Evolutionary conservation across 2,888 invertebrate species (phyloP).

Genomic region (Physocephala rufipes): DNA sequence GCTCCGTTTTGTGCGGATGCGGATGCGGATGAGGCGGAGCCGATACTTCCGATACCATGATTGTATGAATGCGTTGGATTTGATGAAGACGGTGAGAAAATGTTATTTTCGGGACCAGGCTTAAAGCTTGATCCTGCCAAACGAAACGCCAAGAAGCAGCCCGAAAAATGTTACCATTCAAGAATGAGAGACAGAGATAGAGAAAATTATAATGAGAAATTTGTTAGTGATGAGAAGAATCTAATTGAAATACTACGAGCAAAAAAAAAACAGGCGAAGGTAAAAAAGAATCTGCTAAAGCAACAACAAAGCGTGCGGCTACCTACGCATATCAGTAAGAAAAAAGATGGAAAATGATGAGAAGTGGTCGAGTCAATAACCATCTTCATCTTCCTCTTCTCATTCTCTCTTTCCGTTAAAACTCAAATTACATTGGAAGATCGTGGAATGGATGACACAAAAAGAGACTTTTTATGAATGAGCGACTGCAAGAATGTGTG

Average conservation of each 20-base stretch:
- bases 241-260: neutral
- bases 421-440: too few relatives aligned
- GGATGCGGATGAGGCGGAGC: slow-evolving; percentile 35
- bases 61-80: slow-evolving; percentile 61
- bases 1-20: slow-evolving; percentile 38
- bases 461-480: too few relatives aligned
- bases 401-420: too few relatives aligned
- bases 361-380: too few relatives aligned
- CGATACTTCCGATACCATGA: slow-evolving; percentile 38
- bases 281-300: neutral
- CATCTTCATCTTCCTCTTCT: too few relatives aligned
- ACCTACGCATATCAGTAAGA: too few relatives aligned
- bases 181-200: slow-evolving; percentile 15
- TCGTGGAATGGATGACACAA: too few relatives aligned
- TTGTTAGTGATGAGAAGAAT: slow-evolving; percentile 7
- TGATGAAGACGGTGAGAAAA: slow-evolving; percentile 57
- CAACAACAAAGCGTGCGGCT: slow-evolving; percentile 12
- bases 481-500: slow-evolving; percentile 26
- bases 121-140: slow-evolving; percentile 63
- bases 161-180: slow-evolving; percentile 14
- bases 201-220: slow-evolving; percentile 12
- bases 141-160: neutral
- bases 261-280: neutral
- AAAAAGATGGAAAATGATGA: too few relatives aligned
- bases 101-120: slow-evolving; percentile 62